Base-by-base conservation (phyloP, 2,113 vertebrate species). In the Catharus minimus region DNA sequence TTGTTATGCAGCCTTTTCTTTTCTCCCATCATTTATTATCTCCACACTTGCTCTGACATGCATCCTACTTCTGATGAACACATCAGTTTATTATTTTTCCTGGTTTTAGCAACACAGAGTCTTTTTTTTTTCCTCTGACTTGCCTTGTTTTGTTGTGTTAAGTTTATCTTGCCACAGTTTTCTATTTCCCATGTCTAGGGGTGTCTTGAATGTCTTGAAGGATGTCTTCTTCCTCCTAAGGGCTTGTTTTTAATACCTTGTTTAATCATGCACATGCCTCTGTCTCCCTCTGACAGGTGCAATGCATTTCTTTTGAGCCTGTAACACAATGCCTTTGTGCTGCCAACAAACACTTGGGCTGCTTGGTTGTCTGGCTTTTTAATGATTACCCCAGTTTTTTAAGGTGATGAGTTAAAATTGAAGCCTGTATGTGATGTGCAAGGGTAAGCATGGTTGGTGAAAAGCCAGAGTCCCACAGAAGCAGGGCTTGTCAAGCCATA, bases 171-270 rank as follows among this genome's bases (percentile, higher is more conserved):
- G 69, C 66, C 62, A 43, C 89, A 86, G 33, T 91, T 92, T 90
- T 90, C 83, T 86, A 7, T 47, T 81, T 92, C 44, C 28, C 20
- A 16, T 89, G 53, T 76, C 62, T 65, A 22, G 23, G 30, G 55
- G 32, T 41, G 81, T 79, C 71, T 88, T 73, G 66, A 89, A 81
- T 33, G 21, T 66, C 86, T 86, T 90, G 66, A 94, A 88, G 73
- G 60, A 82, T 92, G 69, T 65, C 74, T 41, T 53, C 69, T 94
- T 41, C 21, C 46, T 94, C 86, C 78, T 61, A 52, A 58, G 69
- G 78, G 50, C 86, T 93, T 64, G 57, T 82, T 94, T 92, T 92
- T 93, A 93, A 91, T 93, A 93, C 72, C 84, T 93, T 87, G 78
- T 92, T 93, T 92, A 84, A 92, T 94, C 84, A 89, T 24, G 84